phyloP scores from a whole-genome alignment of 2,797 vertebrate species.

The Malacoraja senta region DNA sequence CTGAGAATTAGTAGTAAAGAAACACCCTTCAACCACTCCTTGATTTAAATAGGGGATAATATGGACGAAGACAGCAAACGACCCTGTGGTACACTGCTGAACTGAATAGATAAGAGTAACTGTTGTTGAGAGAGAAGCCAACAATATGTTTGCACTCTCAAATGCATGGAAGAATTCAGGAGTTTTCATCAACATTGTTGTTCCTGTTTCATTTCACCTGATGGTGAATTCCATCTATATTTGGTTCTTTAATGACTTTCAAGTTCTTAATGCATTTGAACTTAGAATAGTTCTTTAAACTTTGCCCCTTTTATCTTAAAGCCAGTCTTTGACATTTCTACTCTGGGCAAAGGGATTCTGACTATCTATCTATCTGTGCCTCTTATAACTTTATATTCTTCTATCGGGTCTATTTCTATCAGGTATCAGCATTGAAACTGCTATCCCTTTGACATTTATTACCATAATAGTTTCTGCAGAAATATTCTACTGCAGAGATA shows the following conservation, averaged over 20 bases:
- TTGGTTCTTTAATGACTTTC: not conserved
- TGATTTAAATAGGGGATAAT: conserved; percentile 11
- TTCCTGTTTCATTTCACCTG: not conserved
- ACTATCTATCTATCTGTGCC: too few species aligned
- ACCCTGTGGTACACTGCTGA: not conserved
- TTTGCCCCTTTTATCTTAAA: too few species aligned
- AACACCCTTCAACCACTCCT: not conserved
- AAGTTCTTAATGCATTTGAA: too few species aligned
- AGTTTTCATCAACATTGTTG: not conserved
- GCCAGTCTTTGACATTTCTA: too few species aligned
- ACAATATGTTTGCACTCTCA: not conserved
- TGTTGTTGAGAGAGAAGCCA: not conserved
- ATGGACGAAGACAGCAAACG: not conserved
- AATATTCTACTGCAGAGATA: not conserved
- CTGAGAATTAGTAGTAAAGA: not conserved
- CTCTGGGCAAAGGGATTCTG: too few species aligned
- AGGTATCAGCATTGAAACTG: not conserved
- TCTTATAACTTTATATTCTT: too few species aligned
- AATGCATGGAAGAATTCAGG: not conserved
- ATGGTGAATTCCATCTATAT: not conserved
- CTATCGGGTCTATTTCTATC: too few species aligned
- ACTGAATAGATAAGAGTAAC: conserved; percentile 14
- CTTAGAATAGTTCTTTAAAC: too few species aligned
- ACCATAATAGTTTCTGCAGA: too few species aligned
- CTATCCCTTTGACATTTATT: not conserved